Percentiles rank a stretch among this genome's conserved stretches.
These are phyloP conservation scores for Neomonachus schauinslandi DNA, from an alignment of 2,113 vertebrate species.

Conservation along the genomic window DNA sequence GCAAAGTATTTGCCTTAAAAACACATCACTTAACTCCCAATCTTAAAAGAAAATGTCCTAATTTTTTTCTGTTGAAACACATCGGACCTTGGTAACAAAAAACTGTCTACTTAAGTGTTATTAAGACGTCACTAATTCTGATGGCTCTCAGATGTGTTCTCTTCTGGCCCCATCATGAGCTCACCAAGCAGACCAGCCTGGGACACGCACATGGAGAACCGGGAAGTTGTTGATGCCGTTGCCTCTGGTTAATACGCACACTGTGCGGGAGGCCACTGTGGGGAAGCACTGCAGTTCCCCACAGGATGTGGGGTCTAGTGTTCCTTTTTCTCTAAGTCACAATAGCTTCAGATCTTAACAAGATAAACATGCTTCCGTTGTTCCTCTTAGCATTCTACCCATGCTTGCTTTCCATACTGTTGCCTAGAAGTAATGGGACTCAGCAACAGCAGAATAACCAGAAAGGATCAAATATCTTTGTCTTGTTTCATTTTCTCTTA, in stretches of 20 bases:
- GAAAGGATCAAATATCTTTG: not conserved
- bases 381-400: not conserved
- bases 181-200: not conserved
- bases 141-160: not conserved
- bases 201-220: not conserved
- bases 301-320: not conserved
- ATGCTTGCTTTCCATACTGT: not conserved
- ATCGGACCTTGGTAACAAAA: not conserved
- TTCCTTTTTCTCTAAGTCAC: constrained; percentile 20
- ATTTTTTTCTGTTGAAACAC: constrained; percentile 18
- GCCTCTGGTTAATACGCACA: not conserved
- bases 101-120: not conserved
- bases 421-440: not conserved
- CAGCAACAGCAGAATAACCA: not conserved
- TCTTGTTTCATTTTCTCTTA: constrained; percentile 43
- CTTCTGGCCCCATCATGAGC: not conserved
- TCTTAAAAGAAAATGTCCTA: constrained; percentile 18
- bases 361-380: not conserved
- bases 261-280: accelerated
- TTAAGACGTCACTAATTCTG: not conserved
- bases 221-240: too few species aligned
- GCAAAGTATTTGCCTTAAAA: constrained; percentile 11
- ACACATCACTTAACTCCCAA: not conserved
- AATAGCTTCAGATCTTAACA: not conserved
- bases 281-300: not conserved